These are phyloP conservation scores for Polyploca ridens DNA, from an alignment of 2,888 invertebrate genomes.

Conservation along the genomic window DNA sequence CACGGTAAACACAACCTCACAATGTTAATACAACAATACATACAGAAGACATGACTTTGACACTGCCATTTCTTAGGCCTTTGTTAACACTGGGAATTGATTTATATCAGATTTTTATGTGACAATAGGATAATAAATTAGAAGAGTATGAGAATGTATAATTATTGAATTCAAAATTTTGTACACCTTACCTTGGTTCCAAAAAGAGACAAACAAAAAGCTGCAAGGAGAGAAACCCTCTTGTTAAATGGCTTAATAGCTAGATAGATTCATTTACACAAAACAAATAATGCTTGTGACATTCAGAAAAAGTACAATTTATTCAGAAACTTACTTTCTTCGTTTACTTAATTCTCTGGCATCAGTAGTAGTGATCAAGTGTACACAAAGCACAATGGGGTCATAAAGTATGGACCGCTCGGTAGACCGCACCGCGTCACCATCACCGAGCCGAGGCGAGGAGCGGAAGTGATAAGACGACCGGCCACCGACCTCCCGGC, in stretches of 20 bases:
- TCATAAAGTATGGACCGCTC: slow-evolving; percentile 2
- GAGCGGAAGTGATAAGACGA: slow-evolving; percentile 15
- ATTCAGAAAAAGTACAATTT: too few species aligned
- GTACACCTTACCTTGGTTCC: too few species aligned
- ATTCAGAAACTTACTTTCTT: too few species aligned
- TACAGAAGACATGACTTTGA: neutral
- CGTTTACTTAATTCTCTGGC: neutral
- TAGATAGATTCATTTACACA: too few species aligned
- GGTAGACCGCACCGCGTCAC: slow-evolving; percentile 8
- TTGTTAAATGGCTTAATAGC: too few species aligned
- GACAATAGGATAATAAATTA: neutral
- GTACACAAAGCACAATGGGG: slow-evolving; percentile 4
- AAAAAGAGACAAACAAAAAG: too few species aligned
- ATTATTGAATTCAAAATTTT: too few species aligned
- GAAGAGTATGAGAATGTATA: neutral
- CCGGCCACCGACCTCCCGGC: slow-evolving; percentile 9
- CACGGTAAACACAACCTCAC: neutral
- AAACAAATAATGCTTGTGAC: too few species aligned
- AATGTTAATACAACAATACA: slow-evolving; percentile 2
- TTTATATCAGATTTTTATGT: neutral
- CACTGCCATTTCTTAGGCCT: neutral
- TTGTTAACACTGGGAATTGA: neutral
- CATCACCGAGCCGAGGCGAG: neutral
- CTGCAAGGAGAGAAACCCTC: too few species aligned
- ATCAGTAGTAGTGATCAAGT: neutral